phyloP scores from a whole-genome alignment of 2,797 vertebrate species.

The Propithecus deckenii region DNA sequence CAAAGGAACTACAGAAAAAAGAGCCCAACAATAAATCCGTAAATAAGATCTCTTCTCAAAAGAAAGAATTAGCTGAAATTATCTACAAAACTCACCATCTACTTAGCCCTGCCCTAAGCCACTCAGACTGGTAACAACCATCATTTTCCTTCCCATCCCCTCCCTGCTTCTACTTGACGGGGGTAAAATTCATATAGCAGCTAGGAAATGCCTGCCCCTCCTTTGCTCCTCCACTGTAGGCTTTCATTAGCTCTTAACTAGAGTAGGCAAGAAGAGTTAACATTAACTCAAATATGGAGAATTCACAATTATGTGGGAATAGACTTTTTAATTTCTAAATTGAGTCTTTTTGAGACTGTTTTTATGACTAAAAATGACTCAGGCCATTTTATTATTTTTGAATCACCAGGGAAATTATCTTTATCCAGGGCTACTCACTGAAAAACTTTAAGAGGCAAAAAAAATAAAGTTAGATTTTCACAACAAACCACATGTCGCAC shows the following conservation, averaged over 20 bases:
- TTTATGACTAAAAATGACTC: not conserved
- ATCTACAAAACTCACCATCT: not conserved
- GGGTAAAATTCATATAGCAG: not conserved
- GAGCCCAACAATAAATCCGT: not conserved
- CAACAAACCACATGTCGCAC: not conserved
- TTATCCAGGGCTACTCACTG: not conserved
- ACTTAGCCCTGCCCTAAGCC: not conserved
- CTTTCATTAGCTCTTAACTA: not conserved
- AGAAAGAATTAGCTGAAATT: not conserved
- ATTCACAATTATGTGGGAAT: not conserved
- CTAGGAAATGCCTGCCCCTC: not conserved
- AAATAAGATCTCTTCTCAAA: not conserved
- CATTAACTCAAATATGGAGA: not conserved
- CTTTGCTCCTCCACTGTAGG: not conserved
- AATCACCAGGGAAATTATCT: not conserved
- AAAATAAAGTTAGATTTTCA: not conserved
- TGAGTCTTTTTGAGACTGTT: not conserved
- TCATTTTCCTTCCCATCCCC: not conserved
- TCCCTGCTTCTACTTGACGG: not conserved
- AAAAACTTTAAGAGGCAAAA: not conserved
- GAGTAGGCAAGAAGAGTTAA: not conserved
- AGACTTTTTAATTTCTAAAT: not conserved
- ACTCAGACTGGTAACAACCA: not conserved
- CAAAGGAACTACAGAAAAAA: not conserved
- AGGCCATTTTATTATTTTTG: not conserved